Base-by-base conservation (phyloP, 2,797 vertebrate genomes). In the Cirrhinus mrigala region DNA sequence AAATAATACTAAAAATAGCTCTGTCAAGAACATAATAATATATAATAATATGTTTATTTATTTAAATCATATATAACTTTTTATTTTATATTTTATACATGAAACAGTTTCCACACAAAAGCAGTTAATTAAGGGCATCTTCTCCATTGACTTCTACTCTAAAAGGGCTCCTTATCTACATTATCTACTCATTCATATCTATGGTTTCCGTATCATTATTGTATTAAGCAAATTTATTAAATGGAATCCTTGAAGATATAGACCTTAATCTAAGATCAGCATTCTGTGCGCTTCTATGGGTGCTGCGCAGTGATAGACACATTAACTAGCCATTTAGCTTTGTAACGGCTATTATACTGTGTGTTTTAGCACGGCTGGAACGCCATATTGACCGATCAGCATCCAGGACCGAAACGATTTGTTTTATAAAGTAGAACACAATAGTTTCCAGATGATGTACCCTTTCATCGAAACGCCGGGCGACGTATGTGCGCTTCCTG, bases 341-440 rank as follows among this genome's bases (percentile, higher is more conserved):
- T 0, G 2, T 24, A n/a, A n/a, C 15, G 14, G 33, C 37, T 24
- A 78, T 62, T 78, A 62, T 20, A 46, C 27, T 78, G n/a, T 62
- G 76, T 60, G 37, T 62, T 62, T 78, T 60, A 60, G n/a, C 76
- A 62, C 4, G 56, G 37, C 22, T 62, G n/a, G 54, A 62, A 18
- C 27, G 37, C 54, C 2, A 10, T 44, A 78, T 46, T 62, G 37
- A 24, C 56, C 37, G 8, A 44, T 78, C 15, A 27, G 37, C 76
- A 62, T 27, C 76, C 76, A 78, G 54, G 56, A 58, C 37, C 2
- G 9, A 78, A 78, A 62, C 56, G 2, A 46, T 78, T 62, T 46
- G 56, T 60, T 62, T 62, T 46, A 62, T 52, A 80, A 50, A 68
- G 46, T 80, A 80, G 44, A 68, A 52, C 46, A 50, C 62, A 68